Evolutionary conservation across 2,888 invertebrate genomes (phyloP).

Genomic region (Lithophane ornitopus): DNA sequence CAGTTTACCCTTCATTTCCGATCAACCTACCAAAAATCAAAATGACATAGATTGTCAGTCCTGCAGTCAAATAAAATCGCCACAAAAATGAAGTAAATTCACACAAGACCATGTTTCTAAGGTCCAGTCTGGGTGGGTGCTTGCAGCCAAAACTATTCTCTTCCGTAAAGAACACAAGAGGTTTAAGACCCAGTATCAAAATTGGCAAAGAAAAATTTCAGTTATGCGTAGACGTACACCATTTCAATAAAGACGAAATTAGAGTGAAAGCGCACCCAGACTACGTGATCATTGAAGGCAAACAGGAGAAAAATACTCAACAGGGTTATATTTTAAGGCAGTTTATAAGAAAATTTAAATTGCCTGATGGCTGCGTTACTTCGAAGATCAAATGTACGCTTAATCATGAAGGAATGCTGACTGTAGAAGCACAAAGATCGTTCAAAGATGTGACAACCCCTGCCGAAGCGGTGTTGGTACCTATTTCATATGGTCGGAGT

Average conservation of each 20-base stretch:
- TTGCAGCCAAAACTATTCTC: conserved; percentile 64
- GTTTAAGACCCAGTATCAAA: conserved; percentile 76
- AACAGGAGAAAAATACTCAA: conserved; percentile 80
- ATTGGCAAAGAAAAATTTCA: conserved; percentile 80
- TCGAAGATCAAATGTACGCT: conserved; percentile 73
- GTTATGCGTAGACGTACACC: conserved; percentile 79
- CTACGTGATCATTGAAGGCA: conserved; percentile 83
- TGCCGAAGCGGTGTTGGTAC: conserved; percentile 72
- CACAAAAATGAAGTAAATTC: conserved; percentile 30
- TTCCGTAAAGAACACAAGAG: conserved; percentile 70
- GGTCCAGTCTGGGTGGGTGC: not conserved
- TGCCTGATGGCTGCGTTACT: conserved; percentile 81
- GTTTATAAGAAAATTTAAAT: conserved; percentile 81
- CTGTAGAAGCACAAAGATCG: conserved; percentile 77
- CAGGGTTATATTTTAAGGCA: conserved; percentile 76
- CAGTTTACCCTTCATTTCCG: conserved; percentile 5
- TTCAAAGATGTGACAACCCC: conserved; percentile 70
- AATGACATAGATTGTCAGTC: conserved; percentile 28
- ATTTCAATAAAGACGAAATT: conserved; percentile 81
- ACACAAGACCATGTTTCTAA: conserved; percentile 33
- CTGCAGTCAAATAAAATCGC: not conserved
- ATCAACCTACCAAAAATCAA: conserved; percentile 23
- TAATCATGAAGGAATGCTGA: conserved; percentile 80
- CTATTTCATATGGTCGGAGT: conserved; percentile 62
- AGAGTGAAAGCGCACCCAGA: conserved; percentile 81